Base-by-base conservation (phyloP, 2,888 invertebrate genomes). In the Sericinus montela region DNA sequence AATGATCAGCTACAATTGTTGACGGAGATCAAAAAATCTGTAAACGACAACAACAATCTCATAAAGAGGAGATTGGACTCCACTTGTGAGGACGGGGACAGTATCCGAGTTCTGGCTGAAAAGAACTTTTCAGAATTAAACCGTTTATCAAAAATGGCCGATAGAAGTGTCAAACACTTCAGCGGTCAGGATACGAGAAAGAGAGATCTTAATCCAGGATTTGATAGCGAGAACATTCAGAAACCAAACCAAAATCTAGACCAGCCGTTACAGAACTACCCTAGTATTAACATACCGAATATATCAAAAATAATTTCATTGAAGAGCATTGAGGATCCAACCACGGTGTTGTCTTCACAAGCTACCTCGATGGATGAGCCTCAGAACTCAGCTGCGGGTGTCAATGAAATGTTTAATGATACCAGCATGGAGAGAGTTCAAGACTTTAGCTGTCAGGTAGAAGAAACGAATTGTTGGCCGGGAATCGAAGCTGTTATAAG, bases 281-380 rank as follows among this genome's bases (percentile, higher is more conserved):
- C 75, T 40, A 73, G 68, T 32, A 73, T 89, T 53, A 84, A 76
- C 46, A 84, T 89, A 60, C 89, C 89, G 5, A 75, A 67, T 67
- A 70, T 87, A 53, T 74, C 82, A 38, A 83, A 80, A 55, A 83
- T 86, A 52, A 78, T 86, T 52, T 75, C 87, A 1, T 58, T 87
- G 44, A 84, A 80, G 52, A 62, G 77, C 2, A 60, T 62, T 1
- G 67, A 72, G 36, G 79, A 76, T 35, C 58, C 63, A n/a, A 56
- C 53, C 32, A 49, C 52, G 0, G 61, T 59, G 8, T 55, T 64
- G 14, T 64, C 76, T 11, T 69, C 72, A 4, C 80, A 72, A 43
- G 84, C 86, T 8, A 84, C 76, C 0, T 85, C 85, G 10, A 86
- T 85, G 83, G 89, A 88, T 46, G 87, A 86, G 56, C 84, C 86